These are phyloP conservation scores for Mamestra brassicae DNA, from an alignment of 2,888 invertebrate species.

Conservation along the genomic window DNA sequence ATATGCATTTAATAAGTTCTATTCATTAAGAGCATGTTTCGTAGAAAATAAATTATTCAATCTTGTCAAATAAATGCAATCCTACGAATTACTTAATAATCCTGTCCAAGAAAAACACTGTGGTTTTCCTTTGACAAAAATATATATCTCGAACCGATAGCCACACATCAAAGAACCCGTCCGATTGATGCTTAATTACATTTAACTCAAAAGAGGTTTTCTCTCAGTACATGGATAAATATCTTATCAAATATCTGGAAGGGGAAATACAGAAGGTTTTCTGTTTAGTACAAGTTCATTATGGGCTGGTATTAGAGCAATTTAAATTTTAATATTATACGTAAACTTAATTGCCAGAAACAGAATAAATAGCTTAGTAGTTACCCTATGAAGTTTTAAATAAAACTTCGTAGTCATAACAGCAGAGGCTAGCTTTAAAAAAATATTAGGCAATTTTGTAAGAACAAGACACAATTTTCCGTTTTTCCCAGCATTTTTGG, in stretches of 20 bases:
- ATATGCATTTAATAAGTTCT: background rate
- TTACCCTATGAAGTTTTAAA: too few species aligned
- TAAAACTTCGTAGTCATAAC: too few species aligned
- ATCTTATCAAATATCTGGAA: background rate
- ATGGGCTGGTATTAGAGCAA: background rate
- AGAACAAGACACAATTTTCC: too few species aligned
- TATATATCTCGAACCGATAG: constrained; percentile 3
- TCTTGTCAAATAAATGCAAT: background rate
- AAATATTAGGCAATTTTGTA: too few species aligned
- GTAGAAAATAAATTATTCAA: background rate
- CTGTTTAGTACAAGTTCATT: background rate
- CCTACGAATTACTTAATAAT: constrained; percentile 7
- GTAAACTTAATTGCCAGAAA: too few species aligned
- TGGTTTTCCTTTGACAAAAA: constrained; percentile 20
- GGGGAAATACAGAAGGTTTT: background rate
- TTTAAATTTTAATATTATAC: background rate
- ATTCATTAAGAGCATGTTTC: background rate
- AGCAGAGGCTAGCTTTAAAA: too few species aligned
- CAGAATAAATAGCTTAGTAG: too few species aligned
- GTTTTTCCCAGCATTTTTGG: too few species aligned
- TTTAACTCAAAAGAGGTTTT: constrained; percentile 19
- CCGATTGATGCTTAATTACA: constrained; percentile 25
- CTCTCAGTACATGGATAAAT: background rate
- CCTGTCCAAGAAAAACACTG: background rate
- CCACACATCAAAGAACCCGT: constrained; percentile 37